Percentiles rank a stretch among this genome's conserved stretches.
Evolutionary conservation across 2,113 vertebrate species (phyloP).

Genomic region (Hemibagrus wyckioides): DNA sequence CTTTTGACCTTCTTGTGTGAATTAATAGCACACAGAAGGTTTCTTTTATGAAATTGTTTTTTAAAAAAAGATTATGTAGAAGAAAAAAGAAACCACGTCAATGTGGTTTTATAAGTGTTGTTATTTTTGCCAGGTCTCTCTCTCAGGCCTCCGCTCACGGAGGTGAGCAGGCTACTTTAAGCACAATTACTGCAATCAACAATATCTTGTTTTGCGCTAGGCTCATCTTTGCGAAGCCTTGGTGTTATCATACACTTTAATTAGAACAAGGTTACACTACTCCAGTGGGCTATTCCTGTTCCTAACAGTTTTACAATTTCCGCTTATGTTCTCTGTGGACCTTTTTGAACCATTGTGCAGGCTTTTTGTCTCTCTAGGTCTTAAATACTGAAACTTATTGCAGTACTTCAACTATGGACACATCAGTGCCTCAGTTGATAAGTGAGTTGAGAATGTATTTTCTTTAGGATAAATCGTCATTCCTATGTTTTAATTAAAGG

Average conservation of each 20-base stretch:
- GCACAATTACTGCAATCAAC: neutral
- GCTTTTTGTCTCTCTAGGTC: no score
- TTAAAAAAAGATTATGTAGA: neutral
- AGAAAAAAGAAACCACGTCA: neutral
- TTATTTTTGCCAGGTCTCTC: neutral
- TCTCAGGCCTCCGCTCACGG: no score
- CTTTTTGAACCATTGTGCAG: neutral
- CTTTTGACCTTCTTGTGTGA: neutral
- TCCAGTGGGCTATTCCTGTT: neutral
- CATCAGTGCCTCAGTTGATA: neutral
- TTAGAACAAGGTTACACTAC: neutral
- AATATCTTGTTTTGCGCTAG: neutral
- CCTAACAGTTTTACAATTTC: neutral
- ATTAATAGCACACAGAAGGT: conserved; percentile 12
- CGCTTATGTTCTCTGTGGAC: neutral
- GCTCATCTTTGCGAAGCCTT: neutral
- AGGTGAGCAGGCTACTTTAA: neutral
- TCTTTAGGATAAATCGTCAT: neutral
- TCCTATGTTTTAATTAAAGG: neutral
- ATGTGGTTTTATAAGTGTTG: neutral
- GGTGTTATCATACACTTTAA: neutral
- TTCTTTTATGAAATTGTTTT: neutral
- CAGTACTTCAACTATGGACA: neutral
- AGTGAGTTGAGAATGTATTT: neutral
- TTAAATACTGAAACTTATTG: no score